A percentile compares a stretch with the other conserved stretches of the same genome.
Conservation (phyloP, 2,888 invertebrate species). For the Pasiphila rectangulata region DNA sequence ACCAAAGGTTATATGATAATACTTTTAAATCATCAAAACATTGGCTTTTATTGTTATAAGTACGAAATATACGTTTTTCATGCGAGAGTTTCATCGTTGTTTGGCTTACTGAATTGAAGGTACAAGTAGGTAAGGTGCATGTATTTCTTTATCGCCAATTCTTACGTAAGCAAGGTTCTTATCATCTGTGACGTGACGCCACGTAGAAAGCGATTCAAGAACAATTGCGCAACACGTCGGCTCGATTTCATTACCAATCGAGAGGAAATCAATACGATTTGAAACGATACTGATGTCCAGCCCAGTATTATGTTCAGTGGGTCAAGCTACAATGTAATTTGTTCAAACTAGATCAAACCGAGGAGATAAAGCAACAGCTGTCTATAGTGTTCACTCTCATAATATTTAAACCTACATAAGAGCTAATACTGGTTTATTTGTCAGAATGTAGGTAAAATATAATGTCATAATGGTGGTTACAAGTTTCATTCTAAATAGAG, state of each 20-base stretch:
- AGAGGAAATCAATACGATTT: conserved; percentile 23
- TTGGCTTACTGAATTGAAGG: no score
- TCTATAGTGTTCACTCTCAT: no score
- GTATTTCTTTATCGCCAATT: conserved; percentile 44
- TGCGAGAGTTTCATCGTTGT: neutral
- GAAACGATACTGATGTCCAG: conserved; percentile 16
- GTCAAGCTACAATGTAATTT: conserved; percentile 15
- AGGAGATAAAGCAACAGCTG: no score
- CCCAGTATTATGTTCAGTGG: conserved; percentile 11
- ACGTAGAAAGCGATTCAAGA: conserved; percentile 72
- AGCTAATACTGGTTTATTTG: no score
- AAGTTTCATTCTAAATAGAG: no score
- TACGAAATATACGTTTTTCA: no score
- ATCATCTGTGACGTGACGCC: conserved; percentile 57
- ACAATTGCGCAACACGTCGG: conserved; percentile 61
- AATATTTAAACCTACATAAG: no score
- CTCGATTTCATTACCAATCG: conserved; percentile 54
- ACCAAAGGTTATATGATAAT: no score
- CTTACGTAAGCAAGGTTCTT: conserved; percentile 69
- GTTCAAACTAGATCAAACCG: conserved; percentile 9
- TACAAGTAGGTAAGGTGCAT: conserved; percentile 40
- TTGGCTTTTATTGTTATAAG: no score
- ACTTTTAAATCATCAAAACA: no score
- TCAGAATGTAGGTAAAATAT: no score
- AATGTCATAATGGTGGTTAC: no score